Conservation (phyloP, 2,797 vertebrate species). For the Toxotes lorentzi region DNA sequence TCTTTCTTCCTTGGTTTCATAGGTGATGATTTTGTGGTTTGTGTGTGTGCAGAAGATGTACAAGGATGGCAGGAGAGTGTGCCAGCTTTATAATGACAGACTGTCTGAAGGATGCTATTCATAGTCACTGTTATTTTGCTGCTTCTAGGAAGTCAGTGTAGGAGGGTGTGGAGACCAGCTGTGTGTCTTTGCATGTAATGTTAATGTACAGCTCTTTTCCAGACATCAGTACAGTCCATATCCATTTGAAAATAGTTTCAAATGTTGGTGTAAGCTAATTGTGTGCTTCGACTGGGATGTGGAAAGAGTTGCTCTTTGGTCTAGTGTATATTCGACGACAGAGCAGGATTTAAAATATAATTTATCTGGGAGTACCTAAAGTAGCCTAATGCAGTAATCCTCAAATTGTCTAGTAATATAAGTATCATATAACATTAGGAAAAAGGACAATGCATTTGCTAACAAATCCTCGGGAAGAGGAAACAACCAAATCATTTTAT, state of each 20-base stretch:
- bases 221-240: conserved; percentile 31
- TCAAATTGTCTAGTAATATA: not conserved
- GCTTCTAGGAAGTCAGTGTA: conserved; percentile 64
- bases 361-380: not conserved
- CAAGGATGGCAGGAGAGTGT: conserved; percentile 36
- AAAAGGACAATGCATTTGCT: not conserved
- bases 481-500: not conserved
- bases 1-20: conserved; percentile 42
- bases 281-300: not conserved
- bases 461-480: not conserved
- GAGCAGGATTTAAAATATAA: not conserved
- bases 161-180: conserved; percentile 63
- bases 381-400: not conserved
- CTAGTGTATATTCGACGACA: not conserved
- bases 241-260: conserved; percentile 21
- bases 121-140: conserved; percentile 73
- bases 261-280: not conserved
- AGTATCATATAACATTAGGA: not conserved
- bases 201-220: conserved; percentile 62
- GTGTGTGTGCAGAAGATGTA: conserved; percentile 60
- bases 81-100: conserved; percentile 79
- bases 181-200: conserved; percentile 49
- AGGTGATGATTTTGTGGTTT: conserved; percentile 74
- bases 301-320: not conserved
- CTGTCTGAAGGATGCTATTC: conserved; percentile 75